Conservation (phyloP, 2,113 vertebrate genomes). For the Anser cygnoides region DNA sequence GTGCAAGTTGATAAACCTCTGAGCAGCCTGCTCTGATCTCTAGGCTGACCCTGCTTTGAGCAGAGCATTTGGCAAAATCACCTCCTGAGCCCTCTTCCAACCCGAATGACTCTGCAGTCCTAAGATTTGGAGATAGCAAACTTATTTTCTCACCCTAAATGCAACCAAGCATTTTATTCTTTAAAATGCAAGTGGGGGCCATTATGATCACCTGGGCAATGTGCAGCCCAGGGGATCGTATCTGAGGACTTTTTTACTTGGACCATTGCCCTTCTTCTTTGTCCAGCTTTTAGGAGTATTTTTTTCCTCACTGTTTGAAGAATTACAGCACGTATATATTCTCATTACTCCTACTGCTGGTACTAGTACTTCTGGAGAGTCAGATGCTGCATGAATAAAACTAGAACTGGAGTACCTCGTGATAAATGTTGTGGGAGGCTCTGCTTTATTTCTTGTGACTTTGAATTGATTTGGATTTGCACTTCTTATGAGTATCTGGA, state of each 20-base stretch:
- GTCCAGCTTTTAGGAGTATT: background rate
- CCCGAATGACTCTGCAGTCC: background rate
- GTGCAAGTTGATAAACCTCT: background rate
- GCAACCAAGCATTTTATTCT: background rate
- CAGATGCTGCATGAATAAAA: background rate
- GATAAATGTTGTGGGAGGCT: background rate
- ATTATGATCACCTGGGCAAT: no score
- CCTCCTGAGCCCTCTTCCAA: background rate
- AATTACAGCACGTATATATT: background rate
- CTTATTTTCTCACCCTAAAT: no score
- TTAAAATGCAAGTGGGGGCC: background rate
- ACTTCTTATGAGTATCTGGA: background rate
- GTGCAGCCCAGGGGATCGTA: fast-evolving
- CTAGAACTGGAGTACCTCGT: background rate
- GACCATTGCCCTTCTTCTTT: background rate
- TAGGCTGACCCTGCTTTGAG: background rate
- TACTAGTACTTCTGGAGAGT: background rate
- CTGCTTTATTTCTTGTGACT: background rate
- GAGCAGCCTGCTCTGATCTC: background rate
- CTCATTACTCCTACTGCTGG: background rate
- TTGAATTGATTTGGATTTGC: background rate
- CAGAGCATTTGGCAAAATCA: background rate
- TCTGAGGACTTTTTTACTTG: background rate
- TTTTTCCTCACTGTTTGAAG: no score
- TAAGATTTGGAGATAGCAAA: background rate